phyloP scores from a whole-genome alignment of 2,797 vertebrate species.

The Acanthiza pusilla region DNA sequence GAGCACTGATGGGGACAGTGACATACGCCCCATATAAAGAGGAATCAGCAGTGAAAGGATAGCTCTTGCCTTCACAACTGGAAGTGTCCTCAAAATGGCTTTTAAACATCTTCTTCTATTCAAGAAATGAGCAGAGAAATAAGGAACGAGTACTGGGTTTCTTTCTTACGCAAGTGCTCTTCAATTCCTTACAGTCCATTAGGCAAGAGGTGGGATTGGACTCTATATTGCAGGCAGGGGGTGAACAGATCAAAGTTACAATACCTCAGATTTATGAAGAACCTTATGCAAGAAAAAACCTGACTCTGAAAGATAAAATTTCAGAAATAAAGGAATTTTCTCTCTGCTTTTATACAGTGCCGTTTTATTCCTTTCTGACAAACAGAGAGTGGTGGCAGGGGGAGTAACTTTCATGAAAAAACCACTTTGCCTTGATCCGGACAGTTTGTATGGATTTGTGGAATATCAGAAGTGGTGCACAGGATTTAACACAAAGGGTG shows the following conservation, averaged over 20 bases:
- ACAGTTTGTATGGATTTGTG: neutral
- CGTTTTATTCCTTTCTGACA: constrained; percentile 18
- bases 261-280: neutral
- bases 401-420: neutral
- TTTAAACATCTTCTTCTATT: neutral
- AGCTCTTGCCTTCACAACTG: neutral
- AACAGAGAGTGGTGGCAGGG: rapidly evolving
- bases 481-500: neutral
- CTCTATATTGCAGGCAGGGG: neutral
- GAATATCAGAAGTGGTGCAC: neutral
- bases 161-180: rapidly evolving
- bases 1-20: neutral
- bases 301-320: neutral
- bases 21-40: rapidly evolving
- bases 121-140: neutral
- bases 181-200: neutral
- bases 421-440: neutral
- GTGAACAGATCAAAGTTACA: neutral
- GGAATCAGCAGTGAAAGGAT: neutral
- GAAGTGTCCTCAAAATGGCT: neutral
- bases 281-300: neutral
- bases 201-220: neutral
- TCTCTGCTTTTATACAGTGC: neutral
- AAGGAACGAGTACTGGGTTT: neutral
- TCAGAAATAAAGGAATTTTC: constrained; percentile 1